Conservation (phyloP, 1,140 invertebrate species). For the Calephelis nemesis region DNA sequence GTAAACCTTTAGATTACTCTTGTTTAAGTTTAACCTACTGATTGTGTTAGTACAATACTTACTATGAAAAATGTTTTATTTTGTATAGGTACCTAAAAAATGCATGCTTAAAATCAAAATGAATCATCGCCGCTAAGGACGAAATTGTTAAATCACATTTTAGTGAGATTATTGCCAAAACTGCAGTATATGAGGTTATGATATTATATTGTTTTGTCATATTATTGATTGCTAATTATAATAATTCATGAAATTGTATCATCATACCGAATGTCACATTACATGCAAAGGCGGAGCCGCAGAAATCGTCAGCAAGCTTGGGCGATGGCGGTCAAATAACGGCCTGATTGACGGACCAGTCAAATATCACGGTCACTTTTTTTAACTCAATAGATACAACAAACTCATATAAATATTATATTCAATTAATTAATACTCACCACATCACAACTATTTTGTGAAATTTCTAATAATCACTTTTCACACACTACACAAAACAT, state of each 20-base stretch:
- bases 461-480: conserved; percentile 53
- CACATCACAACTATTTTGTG: conserved; percentile 61
- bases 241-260: not conserved
- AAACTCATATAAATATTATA: not conserved
- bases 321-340: conserved; percentile 75
- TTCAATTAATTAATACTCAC: conserved; percentile 43
- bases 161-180: not conserved
- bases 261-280: conserved; percentile 20
- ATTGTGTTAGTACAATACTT: no score
- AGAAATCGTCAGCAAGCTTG: conserved; percentile 59
- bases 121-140: conserved; percentile 55
- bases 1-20: no score
- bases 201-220: not conserved
- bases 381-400: not conserved
- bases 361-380: conserved; percentile 28
- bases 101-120: conserved; percentile 31
- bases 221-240: not conserved
- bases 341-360: conserved; percentile 43
- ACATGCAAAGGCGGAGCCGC: conserved; percentile 56
- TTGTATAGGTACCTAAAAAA: conserved; percentile 8
- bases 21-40: no score
- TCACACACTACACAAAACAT: conserved; percentile 74
- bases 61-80: not conserved
- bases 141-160: conserved; percentile 31
- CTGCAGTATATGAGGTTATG: not conserved